Conservation (phyloP, 2,113 vertebrate genomes). For the Lutjanus erythropterus region DNA sequence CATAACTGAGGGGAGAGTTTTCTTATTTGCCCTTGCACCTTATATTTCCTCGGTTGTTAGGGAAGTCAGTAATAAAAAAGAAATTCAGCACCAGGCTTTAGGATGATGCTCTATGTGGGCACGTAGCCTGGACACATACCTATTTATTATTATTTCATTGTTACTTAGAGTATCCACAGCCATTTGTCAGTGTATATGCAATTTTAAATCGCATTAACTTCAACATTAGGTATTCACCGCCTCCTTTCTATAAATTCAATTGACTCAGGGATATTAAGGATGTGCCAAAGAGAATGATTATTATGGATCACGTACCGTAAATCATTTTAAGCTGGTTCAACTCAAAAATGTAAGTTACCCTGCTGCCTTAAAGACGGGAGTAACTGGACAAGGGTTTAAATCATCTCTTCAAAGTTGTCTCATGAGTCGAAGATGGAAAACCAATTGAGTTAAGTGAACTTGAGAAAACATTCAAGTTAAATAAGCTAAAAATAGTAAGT, state of each 20-base stretch:
- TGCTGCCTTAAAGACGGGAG: too few relatives aligned
- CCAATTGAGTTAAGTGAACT: too few relatives aligned
- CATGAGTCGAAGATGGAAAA: too few relatives aligned
- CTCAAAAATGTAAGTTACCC: too few relatives aligned
- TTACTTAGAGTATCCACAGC: conserved; percentile 46
- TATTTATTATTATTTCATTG: conserved; percentile 65
- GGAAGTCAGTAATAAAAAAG: conserved; percentile 32
- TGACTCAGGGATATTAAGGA: conserved; percentile 61
- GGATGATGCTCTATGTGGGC: conserved; percentile 31
- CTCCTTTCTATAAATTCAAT: conserved; percentile 59
- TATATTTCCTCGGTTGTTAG: conserved; percentile 42
- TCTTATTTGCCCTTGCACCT: conserved; percentile 55
- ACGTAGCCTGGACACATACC: background rate
- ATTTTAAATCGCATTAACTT: conserved; percentile 53
- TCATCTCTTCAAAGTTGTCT: too few relatives aligned
- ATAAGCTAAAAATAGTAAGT: too few relatives aligned
- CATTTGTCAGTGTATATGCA: conserved; percentile 67
- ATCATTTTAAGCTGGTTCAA: too few relatives aligned
- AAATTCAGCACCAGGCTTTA: conserved; percentile 31
- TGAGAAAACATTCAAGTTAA: too few relatives aligned
- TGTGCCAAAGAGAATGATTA: conserved; percentile 40
- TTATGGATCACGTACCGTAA: conserved; percentile 25
- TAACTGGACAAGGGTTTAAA: too few relatives aligned
- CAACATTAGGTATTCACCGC: conserved; percentile 50
- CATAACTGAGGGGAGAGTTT: conserved; percentile 51